Conservation (phyloP, 2,888 invertebrate species). For the Sturmia bella region DNA sequence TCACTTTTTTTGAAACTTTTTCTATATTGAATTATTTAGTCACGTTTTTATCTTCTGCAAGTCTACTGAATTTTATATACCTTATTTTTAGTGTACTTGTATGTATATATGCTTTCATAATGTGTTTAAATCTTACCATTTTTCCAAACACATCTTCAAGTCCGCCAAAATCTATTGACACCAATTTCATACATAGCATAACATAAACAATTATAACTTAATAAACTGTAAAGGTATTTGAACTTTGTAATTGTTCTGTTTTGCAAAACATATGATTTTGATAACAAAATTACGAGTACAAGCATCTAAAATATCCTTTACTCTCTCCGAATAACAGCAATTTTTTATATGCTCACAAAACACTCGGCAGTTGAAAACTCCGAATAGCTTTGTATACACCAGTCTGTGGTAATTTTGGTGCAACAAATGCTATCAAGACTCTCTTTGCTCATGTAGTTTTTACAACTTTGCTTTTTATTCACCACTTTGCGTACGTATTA, state of each 20-base stretch:
- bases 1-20: no score
- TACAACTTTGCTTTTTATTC: slow-evolving; percentile 67
- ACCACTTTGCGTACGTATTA: slow-evolving; percentile 71
- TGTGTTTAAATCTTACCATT: no score
- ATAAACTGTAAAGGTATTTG: slow-evolving; percentile 28
- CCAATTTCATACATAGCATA: no score
- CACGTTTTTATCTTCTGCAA: no score
- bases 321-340: slow-evolving; percentile 72
- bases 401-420: background rate
- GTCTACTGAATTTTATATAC: no score
- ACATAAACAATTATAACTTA: background rate
- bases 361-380: background rate
- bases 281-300: slow-evolving; percentile 21
- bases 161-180: no score
- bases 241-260: slow-evolving; percentile 71
- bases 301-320: slow-evolving; percentile 47
- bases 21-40: no score
- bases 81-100: no score
- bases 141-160: no score
- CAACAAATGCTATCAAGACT: slow-evolving; percentile 4
- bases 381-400: slow-evolving; percentile 38
- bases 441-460: slow-evolving; percentile 2
- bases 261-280: slow-evolving; percentile 73
- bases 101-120: no score
- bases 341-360: slow-evolving; percentile 23